A percentile compares a stretch with the other conserved stretches of the same genome.
phyloP scores from a whole-genome alignment of 2,797 vertebrate species.

The Danio jaintianensis region DNA sequence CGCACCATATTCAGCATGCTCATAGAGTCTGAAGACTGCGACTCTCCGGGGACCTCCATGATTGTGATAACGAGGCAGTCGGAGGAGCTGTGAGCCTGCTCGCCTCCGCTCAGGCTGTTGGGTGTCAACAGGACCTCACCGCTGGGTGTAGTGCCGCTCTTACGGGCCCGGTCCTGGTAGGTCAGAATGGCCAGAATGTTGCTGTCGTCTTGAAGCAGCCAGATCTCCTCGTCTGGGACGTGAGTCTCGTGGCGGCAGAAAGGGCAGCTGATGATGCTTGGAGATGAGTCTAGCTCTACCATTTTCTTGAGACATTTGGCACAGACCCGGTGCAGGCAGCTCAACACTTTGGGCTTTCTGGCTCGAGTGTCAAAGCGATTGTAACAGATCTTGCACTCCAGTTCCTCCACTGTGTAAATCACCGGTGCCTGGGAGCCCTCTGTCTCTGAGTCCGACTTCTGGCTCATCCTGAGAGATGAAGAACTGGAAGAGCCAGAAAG shows the following conservation, averaged over 20 bases:
- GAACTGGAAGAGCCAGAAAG: neutral
- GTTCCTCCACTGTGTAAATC: conserved; percentile 76
- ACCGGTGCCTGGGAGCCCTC: conserved; percentile 58
- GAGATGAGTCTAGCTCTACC: conserved; percentile 76
- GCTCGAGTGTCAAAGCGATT: conserved; percentile 80
- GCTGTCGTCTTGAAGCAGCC: conserved; percentile 83
- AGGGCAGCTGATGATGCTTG: conserved; percentile 82
- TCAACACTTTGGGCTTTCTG: conserved; percentile 83
- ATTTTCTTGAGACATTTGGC: conserved; percentile 87
- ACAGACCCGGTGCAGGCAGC: conserved; percentile 85
- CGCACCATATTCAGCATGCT: conserved; percentile 84
- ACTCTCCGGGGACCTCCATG: conserved; percentile 85
- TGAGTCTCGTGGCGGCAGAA: conserved; percentile 88
- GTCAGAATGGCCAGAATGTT: conserved; percentile 81
- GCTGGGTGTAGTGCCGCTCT: conserved; percentile 61
- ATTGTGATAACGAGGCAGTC: conserved; percentile 91
- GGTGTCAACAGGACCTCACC: conserved; percentile 86
- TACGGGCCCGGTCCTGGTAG: conserved; percentile 73
- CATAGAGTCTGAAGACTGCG: conserved; percentile 80
- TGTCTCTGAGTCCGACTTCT: conserved; percentile 60
- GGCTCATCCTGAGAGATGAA: conserved; percentile 62
- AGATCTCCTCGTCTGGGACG: conserved; percentile 81
- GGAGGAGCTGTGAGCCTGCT: conserved; percentile 74
- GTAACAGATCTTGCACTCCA: conserved; percentile 91
- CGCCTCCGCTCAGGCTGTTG: conserved; percentile 70